Percentiles rank a stretch among this genome's conserved stretches.
These are phyloP conservation scores for Stenchaetothrips biformis DNA, from an alignment of 2,888 invertebrate species.

Conservation along the genomic window DNA sequence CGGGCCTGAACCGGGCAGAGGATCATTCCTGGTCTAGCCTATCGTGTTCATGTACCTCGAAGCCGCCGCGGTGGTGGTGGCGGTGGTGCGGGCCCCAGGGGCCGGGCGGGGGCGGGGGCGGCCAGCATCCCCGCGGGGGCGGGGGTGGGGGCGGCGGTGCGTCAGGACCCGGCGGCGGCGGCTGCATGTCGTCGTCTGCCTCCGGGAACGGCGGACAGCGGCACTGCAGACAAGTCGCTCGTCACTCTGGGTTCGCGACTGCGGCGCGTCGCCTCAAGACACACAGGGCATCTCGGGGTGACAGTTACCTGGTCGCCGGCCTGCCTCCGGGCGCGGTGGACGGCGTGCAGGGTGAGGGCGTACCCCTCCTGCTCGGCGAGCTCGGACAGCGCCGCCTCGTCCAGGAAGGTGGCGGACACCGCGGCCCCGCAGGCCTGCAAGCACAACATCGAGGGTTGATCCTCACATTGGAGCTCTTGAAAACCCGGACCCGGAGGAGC, in stretches of 20 bases:
- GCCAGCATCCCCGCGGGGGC: conserved; percentile 10
- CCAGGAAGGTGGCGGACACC: background rate
- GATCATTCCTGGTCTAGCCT: no score
- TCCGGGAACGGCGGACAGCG: conserved; percentile 1
- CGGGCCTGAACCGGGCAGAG: background rate
- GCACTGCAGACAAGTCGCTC: no score
- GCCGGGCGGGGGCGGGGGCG: conserved; percentile 8
- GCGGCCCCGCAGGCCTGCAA: background rate
- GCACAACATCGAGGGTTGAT: background rate
- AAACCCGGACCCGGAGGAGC: no score
- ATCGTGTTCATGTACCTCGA: no score
- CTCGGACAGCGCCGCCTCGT: conserved; percentile 9
- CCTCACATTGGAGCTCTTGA: no score
- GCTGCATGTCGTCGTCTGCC: background rate
- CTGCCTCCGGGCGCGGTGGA: conserved; percentile 4
- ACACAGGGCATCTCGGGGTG: no score
- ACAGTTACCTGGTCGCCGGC: background rate
- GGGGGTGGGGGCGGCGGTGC: background rate
- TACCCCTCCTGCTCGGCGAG: conserved; percentile 7
- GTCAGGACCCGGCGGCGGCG: background rate
- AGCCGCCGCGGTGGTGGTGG: conserved; percentile 6
- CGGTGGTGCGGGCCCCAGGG: conserved; percentile 3
- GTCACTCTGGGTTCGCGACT: no score
- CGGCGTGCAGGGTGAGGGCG: conserved; percentile 9
- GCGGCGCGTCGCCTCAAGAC: no score